phyloP scores from a whole-genome alignment of 2,888 invertebrate genomes.

The Eledone cirrhosa region DNA sequence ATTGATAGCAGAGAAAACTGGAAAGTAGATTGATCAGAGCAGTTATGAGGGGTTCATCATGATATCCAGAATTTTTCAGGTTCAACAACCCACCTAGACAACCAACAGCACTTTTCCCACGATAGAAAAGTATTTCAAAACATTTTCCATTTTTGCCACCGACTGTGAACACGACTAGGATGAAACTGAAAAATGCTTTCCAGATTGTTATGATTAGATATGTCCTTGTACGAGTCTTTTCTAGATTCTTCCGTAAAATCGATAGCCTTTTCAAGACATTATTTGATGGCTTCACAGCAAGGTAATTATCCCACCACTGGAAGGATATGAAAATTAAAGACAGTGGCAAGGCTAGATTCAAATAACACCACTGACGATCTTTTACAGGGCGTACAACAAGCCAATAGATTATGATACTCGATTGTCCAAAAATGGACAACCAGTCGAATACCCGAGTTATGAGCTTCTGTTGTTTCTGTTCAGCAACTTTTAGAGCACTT shows the following conservation, averaged over 20 bases:
- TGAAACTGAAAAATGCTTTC: not conserved
- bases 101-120: not conserved
- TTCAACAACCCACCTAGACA: not conserved
- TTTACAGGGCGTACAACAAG: not conserved
- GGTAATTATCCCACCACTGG: slow-evolving; percentile 27
- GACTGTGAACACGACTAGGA: not conserved
- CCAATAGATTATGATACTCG: not conserved
- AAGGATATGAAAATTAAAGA: not conserved
- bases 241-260: not conserved
- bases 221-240: not conserved
- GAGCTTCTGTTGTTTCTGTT: not conserved
- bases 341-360: not conserved
- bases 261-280: not conserved
- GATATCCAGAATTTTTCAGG: slow-evolving; percentile 20
- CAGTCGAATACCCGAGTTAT: not conserved
- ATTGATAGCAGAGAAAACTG: slow-evolving; percentile 87
- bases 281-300: not conserved
- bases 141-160: not conserved
- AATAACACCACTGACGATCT: not conserved
- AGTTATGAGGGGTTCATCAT: slow-evolving; percentile 30
- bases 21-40: slow-evolving; percentile 77
- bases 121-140: not conserved
- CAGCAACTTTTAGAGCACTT: not conserved
- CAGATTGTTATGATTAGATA: not conserved
- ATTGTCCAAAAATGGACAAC: not conserved